Conservation (phyloP, 2,113 vertebrate genomes). For the Bubo scandiacus region DNA sequence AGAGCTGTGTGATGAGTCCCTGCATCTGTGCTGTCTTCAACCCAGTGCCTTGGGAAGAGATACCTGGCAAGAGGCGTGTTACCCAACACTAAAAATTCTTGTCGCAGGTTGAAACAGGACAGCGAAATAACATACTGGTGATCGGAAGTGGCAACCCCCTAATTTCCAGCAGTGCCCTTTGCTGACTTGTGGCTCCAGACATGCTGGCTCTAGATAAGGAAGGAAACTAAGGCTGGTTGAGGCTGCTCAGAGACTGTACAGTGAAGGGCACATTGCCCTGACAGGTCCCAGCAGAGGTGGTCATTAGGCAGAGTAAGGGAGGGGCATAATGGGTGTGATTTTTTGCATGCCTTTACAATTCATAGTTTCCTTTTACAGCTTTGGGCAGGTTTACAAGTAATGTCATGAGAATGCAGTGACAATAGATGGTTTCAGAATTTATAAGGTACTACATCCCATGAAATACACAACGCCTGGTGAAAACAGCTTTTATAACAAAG, state of each 20-base stretch:
- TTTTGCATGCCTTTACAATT: not conserved
- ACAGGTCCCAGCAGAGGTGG: not conserved
- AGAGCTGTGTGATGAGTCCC: not conserved
- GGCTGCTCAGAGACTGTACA: not conserved
- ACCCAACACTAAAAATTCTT: not conserved
- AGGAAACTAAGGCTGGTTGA: not conserved
- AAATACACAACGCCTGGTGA: not conserved
- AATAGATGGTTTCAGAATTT: not conserved
- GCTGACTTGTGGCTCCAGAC: not conserved
- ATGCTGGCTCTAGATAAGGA: not conserved
- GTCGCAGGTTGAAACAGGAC: not conserved
- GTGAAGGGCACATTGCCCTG: not conserved
- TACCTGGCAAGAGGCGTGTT: not conserved
- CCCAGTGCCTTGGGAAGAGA: not conserved
- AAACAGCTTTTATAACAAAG: conserved; percentile 7
- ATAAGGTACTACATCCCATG: not conserved
- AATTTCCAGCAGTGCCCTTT: not conserved
- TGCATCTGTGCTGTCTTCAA: not conserved
- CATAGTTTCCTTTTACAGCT: not conserved
- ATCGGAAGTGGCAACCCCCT: not conserved
- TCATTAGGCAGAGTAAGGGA: not conserved
- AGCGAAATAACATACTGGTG: accelerated
- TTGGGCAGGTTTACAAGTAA: not conserved
- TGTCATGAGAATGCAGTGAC: not conserved
- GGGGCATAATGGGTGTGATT: not conserved